Evolutionary conservation across 2,888 invertebrate genomes (phyloP).

Genomic region (Hoplodrina ambigua): DNA sequence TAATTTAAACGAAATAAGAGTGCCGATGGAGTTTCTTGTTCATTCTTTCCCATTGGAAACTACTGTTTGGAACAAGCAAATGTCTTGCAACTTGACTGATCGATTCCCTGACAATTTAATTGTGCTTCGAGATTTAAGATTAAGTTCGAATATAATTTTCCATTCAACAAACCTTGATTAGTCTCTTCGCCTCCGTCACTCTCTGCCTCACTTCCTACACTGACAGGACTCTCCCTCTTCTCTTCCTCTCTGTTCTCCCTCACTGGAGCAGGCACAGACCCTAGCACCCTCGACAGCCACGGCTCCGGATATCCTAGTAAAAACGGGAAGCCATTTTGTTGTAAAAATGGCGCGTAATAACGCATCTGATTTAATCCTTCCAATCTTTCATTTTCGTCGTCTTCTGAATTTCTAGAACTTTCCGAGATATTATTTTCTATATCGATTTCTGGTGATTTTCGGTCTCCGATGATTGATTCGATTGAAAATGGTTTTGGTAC

Average conservation of each 20-base stretch:
- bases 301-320: conserved; percentile 86
- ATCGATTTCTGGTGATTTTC: conserved; percentile 87
- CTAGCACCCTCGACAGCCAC: conserved; percentile 83
- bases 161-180: conserved; percentile 78
- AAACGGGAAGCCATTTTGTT: conserved; percentile 88
- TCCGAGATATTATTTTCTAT: conserved; percentile 86
- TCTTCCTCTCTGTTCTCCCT: conserved; percentile 78
- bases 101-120: too few species aligned
- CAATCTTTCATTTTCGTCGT: conserved; percentile 80
- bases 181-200: conserved; percentile 86
- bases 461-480: conserved; percentile 90
- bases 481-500: conserved; percentile 92
- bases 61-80: too few species aligned
- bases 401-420: conserved; percentile 84
- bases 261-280: conserved; percentile 69
- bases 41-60: too few species aligned
- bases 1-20: too few species aligned
- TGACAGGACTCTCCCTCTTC: conserved; percentile 86
- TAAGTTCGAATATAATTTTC: too few species aligned
- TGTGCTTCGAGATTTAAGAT: too few species aligned
- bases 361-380: conserved; percentile 84
- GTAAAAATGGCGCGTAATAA: conserved; percentile 86
- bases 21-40: too few species aligned
- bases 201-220: conserved; percentile 86
- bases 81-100: too few species aligned